These are phyloP conservation scores for Colossoma macropomum DNA, from an alignment of 2,113 vertebrate genomes.

Conservation along the genomic window DNA sequence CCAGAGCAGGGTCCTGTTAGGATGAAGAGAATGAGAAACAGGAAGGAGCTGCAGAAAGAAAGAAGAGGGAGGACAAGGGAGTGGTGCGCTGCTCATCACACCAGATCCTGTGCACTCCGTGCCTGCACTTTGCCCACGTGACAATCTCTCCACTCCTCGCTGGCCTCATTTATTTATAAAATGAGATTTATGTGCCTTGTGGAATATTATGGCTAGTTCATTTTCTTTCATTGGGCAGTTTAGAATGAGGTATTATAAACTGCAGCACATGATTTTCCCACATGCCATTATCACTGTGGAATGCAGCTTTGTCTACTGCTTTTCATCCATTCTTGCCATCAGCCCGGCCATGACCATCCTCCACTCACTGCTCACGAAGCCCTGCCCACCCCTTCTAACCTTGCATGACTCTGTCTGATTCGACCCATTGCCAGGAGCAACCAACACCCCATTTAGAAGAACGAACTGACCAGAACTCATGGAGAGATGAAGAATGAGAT, in stretches of 20 bases:
- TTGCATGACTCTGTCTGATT: slow-evolving; percentile 60
- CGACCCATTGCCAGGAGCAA: slow-evolving; percentile 70
- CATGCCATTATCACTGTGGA: slow-evolving; percentile 15
- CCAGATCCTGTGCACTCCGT: not conserved
- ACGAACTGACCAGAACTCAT: slow-evolving; percentile 67
- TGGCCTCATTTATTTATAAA: not conserved
- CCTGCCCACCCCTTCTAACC: slow-evolving; percentile 59
- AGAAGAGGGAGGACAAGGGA: not conserved
- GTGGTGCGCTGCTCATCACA: not conserved
- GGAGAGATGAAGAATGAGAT: slow-evolving; percentile 42
- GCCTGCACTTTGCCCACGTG: not conserved
- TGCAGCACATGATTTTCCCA: slow-evolving; percentile 11
- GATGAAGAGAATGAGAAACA: slow-evolving; percentile 5
- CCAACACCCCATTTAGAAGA: slow-evolving; percentile 53
- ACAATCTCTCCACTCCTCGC: not conserved
- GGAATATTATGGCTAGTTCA: slow-evolving; percentile 11
- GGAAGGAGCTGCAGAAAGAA: not conserved
- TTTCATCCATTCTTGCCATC: slow-evolving; percentile 34
- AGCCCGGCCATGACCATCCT: slow-evolving; percentile 40
- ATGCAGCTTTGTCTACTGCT: slow-evolving; percentile 17
- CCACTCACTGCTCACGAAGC: slow-evolving; percentile 3
- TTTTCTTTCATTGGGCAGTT: not conserved
- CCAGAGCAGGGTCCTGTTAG: slow-evolving; percentile 64
- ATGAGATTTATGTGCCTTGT: not conserved
- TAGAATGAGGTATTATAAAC: slow-evolving; percentile 13